A percentile compares a stretch with the other conserved stretches of the same genome.
These are phyloP conservation scores for Menura novaehollandiae DNA, from an alignment of 2,113 vertebrate species.

Conservation along the genomic window DNA sequence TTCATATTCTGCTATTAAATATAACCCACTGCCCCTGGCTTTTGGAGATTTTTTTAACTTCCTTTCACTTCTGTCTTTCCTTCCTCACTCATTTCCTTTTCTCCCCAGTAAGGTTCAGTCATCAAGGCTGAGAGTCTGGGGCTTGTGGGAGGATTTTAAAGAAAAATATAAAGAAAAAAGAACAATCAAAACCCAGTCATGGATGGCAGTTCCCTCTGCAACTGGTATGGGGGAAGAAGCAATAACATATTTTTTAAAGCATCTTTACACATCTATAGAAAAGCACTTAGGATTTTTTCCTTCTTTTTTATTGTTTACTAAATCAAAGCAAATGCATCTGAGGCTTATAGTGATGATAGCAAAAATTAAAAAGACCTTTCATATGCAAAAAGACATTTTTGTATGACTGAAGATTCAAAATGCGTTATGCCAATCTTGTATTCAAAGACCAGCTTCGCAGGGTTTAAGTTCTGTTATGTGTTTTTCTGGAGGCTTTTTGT, in stretches of 20 bases:
- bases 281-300: conserved; percentile 48
- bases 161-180: background rate
- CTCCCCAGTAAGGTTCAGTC: background rate
- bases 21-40: background rate
- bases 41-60: background rate
- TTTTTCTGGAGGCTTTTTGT: conserved; percentile 14
- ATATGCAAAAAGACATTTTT: conserved; percentile 65
- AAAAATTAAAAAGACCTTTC: conserved; percentile 70
- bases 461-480: background rate
- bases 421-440: conserved; percentile 37
- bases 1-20: background rate
- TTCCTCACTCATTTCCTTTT: background rate
- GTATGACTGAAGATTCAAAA: conserved; percentile 47
- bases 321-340: conserved; percentile 67
- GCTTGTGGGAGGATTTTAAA: background rate
- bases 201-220: conserved; percentile 3
- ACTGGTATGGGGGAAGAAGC: conserved; percentile 5
- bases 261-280: conserved; percentile 55
- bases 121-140: background rate
- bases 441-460: conserved; percentile 50
- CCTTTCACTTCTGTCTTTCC: background rate
- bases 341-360: conserved; percentile 61
- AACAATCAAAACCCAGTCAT: background rate
- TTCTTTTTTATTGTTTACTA: conserved; percentile 62
- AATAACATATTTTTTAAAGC: background rate